These are phyloP conservation scores for Ficedula albicollis DNA, from an alignment of 2,797 vertebrate species.

Conservation along the genomic window DNA sequence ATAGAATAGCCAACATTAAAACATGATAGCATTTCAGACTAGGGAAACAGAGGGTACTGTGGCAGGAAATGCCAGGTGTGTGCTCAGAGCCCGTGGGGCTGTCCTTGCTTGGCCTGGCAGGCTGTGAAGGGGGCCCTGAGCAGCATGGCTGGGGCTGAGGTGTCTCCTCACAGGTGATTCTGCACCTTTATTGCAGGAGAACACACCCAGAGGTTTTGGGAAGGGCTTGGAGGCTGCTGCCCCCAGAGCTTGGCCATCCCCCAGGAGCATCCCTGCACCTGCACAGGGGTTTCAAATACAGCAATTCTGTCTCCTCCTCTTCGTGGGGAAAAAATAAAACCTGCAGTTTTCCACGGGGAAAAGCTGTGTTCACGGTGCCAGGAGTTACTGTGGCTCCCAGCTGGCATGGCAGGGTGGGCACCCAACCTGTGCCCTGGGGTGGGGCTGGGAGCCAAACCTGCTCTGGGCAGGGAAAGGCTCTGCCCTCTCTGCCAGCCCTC, in stretches of 20 bases:
- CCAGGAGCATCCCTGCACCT: fast-evolving
- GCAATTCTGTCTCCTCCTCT: neutral
- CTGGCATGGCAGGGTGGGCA: neutral
- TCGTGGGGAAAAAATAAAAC: fast-evolving
- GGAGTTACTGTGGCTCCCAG: fast-evolving
- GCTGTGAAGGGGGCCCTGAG: fast-evolving
- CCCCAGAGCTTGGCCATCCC: neutral
- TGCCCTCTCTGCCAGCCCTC: neutral
- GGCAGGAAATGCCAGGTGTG: neutral
- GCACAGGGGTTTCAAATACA: fast-evolving
- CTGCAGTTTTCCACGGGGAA: neutral
- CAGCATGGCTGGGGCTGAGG: fast-evolving
- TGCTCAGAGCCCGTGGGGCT: neutral
- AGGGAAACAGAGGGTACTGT: neutral
- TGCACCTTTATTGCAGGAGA: neutral
- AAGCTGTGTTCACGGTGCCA: neutral
- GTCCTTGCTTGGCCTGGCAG: neutral
- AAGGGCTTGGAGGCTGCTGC: neutral
- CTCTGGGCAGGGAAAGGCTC: neutral
- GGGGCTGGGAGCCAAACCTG: neutral
- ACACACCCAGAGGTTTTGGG: neutral
- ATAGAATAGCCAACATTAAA: neutral
- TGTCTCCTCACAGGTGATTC: fast-evolving
- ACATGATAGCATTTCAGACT: fast-evolving
- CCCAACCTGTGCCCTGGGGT: neutral